A percentile compares a stretch with the other conserved stretches of the same genome.
These are phyloP conservation scores for Syngnathus floridae DNA, from an alignment of 2,113 vertebrate species.

Conservation along the genomic window DNA sequence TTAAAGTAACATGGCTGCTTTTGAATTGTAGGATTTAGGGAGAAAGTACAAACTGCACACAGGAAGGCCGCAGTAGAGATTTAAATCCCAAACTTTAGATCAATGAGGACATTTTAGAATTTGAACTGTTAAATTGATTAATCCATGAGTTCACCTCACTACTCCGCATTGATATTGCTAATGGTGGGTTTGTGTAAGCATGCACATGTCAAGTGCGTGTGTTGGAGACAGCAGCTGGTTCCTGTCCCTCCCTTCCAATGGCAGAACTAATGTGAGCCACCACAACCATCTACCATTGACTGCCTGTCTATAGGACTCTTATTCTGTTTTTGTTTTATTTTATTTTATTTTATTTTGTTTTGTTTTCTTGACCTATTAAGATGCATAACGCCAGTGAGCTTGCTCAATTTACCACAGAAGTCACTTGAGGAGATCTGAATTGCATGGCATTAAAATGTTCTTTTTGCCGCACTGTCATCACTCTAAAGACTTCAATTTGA, in stretches of 20 bases:
- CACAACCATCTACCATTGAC: slow-evolving; percentile 47
- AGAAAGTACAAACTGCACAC: no score
- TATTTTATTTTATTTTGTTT: slow-evolving; percentile 33
- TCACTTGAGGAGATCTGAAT: not conserved
- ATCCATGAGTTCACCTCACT: no score
- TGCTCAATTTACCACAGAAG: slow-evolving; percentile 23
- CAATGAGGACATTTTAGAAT: no score
- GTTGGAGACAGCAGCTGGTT: slow-evolving; percentile 63
- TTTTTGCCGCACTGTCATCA: not conserved
- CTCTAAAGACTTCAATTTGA: no score
- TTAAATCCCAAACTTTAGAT: no score
- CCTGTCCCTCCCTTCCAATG: slow-evolving; percentile 49
- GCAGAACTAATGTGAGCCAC: slow-evolving; percentile 47
- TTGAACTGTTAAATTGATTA: no score
- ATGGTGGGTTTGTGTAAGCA: slow-evolving; percentile 12
- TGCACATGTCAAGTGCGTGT: slow-evolving; percentile 1
- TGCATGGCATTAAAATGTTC: not conserved
- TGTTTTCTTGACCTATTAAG: slow-evolving; percentile 52
- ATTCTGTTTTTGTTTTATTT: slow-evolving; percentile 42
- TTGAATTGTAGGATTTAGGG: no score
- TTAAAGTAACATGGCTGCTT: no score
- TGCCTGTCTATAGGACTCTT: slow-evolving; percentile 27
- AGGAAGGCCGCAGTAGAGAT: no score
- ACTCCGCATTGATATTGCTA: no score
- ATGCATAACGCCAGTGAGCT: slow-evolving; percentile 15